Evolutionary conservation across 2,797 vertebrate genomes (phyloP), one percentile per base, ranked within the genome.

Genomic region (Nasua narica): DNA sequence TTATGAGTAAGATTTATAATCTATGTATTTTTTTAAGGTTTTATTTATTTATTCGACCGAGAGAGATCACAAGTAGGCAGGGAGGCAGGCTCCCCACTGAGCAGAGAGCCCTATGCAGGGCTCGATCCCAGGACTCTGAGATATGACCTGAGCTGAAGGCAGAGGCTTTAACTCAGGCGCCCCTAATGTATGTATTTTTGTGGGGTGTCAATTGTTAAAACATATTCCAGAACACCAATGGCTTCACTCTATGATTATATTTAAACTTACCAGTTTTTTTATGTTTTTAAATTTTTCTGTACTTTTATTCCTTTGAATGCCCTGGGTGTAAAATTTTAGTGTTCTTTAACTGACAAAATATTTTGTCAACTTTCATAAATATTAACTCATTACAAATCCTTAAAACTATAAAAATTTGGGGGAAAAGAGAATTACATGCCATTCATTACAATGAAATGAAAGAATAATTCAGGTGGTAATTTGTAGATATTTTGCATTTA

Each of bases 291-390:
- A 19, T 2, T 90, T 72, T 85, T 93, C 35, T 95, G 14, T 16
- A 52, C 7, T 52, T 60, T 90, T 46, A 46, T 43, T 84, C 15
- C 40, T 37, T 94, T 58, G n/a, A 70, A 54, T 23, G 13, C 2
- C 14, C 9, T 56, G 32, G 9, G 14, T 65, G 56, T 27, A 58
- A 78, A 89, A 92, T 87, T 79, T 43, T 69, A 43, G 2, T 70
- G 19, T 77, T 79, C 72, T 32, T 78, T 77, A 90, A 82, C 25
- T 77, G n/a, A 90, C 62, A 48, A 78, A 78, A 48, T 46, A 82
- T 56, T 72, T 92, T 87, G 27, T 91, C 78, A 72, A 88, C 72
- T 72, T 77, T 76, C 23, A 23, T 72, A 93, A 95, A 60, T 56
- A 83, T 43, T 79, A 83, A 60, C 81, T 77, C 54, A 93, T 76